phyloP scores from a whole-genome alignment of 2,113 vertebrate species.

The Podiceps cristatus region DNA sequence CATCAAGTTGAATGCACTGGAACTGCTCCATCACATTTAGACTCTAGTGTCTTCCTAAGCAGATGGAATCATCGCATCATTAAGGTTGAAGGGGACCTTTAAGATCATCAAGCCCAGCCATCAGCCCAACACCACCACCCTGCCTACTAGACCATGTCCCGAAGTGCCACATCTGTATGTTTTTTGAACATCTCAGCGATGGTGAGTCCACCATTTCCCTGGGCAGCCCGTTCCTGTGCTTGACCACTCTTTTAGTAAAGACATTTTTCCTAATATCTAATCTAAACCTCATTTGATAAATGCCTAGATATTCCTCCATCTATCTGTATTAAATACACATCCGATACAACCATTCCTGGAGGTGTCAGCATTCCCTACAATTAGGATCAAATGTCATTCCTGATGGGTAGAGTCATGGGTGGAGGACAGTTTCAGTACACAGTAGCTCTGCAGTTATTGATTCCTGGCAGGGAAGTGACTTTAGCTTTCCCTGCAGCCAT shows the following conservation, averaged over 20 bases:
- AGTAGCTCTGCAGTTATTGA: background rate
- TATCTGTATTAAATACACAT: background rate
- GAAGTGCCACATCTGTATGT: too few relatives aligned
- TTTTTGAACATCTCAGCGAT: too few relatives aligned
- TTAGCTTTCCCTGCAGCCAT: background rate
- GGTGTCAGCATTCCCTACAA: background rate
- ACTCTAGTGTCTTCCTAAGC: background rate
- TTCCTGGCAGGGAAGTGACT: background rate
- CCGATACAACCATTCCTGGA: background rate
- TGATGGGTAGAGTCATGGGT: background rate
- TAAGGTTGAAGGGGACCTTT: too few relatives aligned
- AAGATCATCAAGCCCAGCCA: too few relatives aligned
- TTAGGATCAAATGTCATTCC: background rate
- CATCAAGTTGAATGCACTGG: background rate
- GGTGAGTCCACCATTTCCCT: too few relatives aligned
- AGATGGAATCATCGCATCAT: too few relatives aligned
- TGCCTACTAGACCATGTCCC: too few relatives aligned
- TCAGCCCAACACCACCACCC: too few relatives aligned
- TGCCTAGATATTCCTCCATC: background rate
- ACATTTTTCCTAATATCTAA: too few relatives aligned
- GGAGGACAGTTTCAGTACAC: accelerated
- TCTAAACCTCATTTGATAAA: too few relatives aligned
- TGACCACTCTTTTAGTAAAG: too few relatives aligned
- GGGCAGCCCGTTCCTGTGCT: too few relatives aligned
- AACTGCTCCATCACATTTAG: background rate